Evolutionary conservation across 2,113 vertebrate genomes (phyloP), one percentile per base, ranked within the genome.

Genomic region (Microcebus ravelobensis): DNA sequence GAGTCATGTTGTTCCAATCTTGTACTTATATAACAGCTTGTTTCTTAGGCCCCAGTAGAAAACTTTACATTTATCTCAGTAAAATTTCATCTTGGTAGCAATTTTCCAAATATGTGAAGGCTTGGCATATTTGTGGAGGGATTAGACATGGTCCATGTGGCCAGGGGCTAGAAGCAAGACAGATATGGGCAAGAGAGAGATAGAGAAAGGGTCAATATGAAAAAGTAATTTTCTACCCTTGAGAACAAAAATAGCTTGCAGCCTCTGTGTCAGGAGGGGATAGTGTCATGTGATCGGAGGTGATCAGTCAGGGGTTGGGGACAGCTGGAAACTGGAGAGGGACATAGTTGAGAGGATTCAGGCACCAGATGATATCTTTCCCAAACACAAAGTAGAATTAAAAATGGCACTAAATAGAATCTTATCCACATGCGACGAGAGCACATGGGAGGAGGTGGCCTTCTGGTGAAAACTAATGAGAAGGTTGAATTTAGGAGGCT

Each of bases 101-200:
- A 74, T 95, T 98, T 92, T 92, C 96, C 73, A 68, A 93, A 89
- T n/a, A 73, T 70, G 76, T 84, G 87, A 87, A 97, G 50, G 57
- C 74, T 96, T 95, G 45, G 52, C 79, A 0, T 61, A 83, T 87
- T 94, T 89, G 89, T 81, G 70, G 76, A 89, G 63, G 73, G 96
- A 80, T 87, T 95, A 97, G 89, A 86, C 87, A 87, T 42, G 76
- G 93, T 84, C 83, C 0, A 6, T 9, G 9, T 36, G 45, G 25
- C 59, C 65, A n/a, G 76, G 55, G 45, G 18, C 23, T 50, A 74
- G 65, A 63, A 55, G 82, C 59, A 65, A 94, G 89, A 67, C 25
- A 85, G 93, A 92, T 76, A 65, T 0, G 27, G 65, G 84, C 29
- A 39, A 48, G 7, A 67, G 86, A 87, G 81, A 96, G 87, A 85